A percentile compares a stretch with the other conserved stretches of the same genome.
These are phyloP conservation scores for Columbina picui DNA, from an alignment of 2,113 vertebrate species.

Conservation along the genomic window DNA sequence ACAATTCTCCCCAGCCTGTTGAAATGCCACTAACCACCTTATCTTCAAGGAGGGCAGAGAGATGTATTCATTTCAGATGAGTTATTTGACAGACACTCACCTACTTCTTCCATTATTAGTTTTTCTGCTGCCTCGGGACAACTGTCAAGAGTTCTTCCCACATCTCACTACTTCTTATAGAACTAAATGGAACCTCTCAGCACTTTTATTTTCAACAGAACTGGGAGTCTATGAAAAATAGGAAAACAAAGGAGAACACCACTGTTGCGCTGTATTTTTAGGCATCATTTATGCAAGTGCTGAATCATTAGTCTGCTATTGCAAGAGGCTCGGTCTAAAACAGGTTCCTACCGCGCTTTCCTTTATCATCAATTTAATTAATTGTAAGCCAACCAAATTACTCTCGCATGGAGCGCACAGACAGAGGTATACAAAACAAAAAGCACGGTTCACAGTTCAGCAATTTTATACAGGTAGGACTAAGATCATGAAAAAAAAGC, in stretches of 20 bases:
- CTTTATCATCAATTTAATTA: not conserved
- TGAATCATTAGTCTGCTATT: not conserved
- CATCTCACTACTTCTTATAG: conserved; percentile 2
- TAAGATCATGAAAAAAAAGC: not conserved
- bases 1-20: conserved; percentile 5
- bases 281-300: not conserved
- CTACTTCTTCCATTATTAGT: conserved; percentile 64
- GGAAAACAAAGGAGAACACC: conserved; percentile 24
- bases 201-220: conserved; percentile 45
- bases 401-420: not conserved
- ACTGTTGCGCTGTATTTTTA: not conserved
- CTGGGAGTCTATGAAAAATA: not conserved
- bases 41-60: not conserved
- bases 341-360: not conserved
- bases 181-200: conserved; percentile 20
- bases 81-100: conserved; percentile 52
- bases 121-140: conserved; percentile 65
- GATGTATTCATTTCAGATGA: conserved; percentile 52
- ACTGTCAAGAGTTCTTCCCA: conserved; percentile 32
- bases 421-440: not conserved
- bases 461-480: not conserved
- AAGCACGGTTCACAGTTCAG: not conserved
- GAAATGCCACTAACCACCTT: not conserved
- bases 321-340: not conserved
- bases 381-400: not conserved